Evolutionary conservation across 2,888 invertebrate species (phyloP), one percentile per base, ranked within the genome.

Genomic region (Neoaliturus tenellus): DNA sequence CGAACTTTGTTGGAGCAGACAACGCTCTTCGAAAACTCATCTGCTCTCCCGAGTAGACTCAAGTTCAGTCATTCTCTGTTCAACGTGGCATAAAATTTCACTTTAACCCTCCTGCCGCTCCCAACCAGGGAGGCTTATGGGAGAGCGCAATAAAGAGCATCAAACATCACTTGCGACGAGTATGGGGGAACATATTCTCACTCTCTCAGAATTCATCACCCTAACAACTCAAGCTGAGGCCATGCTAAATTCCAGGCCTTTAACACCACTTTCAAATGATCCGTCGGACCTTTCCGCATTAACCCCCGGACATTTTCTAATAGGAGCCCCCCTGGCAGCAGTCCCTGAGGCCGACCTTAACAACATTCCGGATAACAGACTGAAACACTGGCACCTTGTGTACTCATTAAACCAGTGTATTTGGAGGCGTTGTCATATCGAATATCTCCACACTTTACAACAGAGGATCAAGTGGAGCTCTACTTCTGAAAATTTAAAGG

Each of bases 101-200:
- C 33, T 80, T 83, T 33, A 25, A 55, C n/a, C 80, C 58, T 33
- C 48, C 48, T 48, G 58, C 62, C 3, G 55, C 83, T 31, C 62
- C 80, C 6, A 55, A 75, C 39, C 83, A 83, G 28, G 83, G 83
- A 51, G 83, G 80, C 4, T 33, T 83, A 20, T 83, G 75, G 83
- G 83, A 83, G 55, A 55, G 75, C 58, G 83, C 75, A 14, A 62
- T 83, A 12, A 83, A 83, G 20, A 75, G 33, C 20, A 8, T 73
- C 41, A 82, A 83, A 31, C 14, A 83, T 41, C 83, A 83, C 33
- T 62, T 83, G 12, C 12, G 23, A 2, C 35, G 82, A 31, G 73
- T 82, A 82, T 82, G 28, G 73, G 82, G 4, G 41, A n/a, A 10
- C 71, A 82, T 3, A 69, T 75, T 10, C 82, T 82, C 4, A 44